Evolutionary conservation across 92 coral and sea anemone genomes (phyloP).

Genomic region (Heliopora coerulea): DNA sequence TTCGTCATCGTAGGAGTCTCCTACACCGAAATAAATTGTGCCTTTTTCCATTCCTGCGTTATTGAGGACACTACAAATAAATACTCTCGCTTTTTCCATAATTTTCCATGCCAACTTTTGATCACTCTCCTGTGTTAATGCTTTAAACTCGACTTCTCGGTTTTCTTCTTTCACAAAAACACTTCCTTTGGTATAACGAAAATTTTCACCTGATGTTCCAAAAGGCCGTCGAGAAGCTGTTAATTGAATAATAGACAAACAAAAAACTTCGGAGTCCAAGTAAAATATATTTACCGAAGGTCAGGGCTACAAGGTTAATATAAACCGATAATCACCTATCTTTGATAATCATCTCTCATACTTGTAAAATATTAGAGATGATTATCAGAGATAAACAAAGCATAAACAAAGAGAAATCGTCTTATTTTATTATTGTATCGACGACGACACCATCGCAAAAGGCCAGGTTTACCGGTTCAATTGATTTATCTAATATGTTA

Average conservation of each 20-base stretch:
- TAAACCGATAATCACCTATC: too few species aligned
- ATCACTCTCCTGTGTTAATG: conserved; percentile 31
- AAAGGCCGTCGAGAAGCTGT: neutral
- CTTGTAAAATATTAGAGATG: too few species aligned
- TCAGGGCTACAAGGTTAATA: too few species aligned
- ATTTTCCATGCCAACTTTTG: conserved; percentile 60
- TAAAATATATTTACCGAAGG: too few species aligned
- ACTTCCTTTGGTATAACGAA: conserved; percentile 42
- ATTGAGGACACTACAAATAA: conserved; percentile 59
- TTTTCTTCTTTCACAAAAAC: conserved; percentile 45
- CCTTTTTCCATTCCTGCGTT: conserved; percentile 45
- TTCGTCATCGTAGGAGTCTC: conserved; percentile 45
- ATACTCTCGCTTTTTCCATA: conserved; percentile 60
- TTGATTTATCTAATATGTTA: too few species aligned
- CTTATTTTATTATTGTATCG: too few species aligned
- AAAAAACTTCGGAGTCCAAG: too few species aligned
- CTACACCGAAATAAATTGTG: conserved; percentile 56
- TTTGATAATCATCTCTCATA: too few species aligned
- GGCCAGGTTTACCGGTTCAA: too few species aligned
- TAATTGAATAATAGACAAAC: neutral
- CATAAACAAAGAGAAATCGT: too few species aligned
- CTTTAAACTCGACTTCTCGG: conserved; percentile 52
- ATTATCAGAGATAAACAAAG: too few species aligned
- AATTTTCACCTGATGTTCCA: conserved; percentile 41
- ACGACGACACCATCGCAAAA: too few species aligned